Conservation (phyloP, 2,797 vertebrate species). For the Falco berigora region DNA sequence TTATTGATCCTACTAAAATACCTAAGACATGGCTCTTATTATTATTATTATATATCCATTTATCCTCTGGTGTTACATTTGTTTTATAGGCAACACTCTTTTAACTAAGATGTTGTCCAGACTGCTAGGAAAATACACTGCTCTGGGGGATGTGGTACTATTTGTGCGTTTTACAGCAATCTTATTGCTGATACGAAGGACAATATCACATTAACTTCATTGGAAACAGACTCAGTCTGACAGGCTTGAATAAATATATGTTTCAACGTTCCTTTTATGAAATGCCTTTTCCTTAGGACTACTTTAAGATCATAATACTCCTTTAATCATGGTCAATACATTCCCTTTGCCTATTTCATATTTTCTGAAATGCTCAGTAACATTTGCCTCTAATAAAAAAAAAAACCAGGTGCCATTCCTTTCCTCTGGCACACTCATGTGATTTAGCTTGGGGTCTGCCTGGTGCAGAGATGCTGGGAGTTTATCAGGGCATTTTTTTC, state of each 20-base stretch:
- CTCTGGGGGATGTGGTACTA: background rate
- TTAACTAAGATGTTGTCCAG: background rate
- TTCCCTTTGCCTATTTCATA: background rate
- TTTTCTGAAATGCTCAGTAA: background rate
- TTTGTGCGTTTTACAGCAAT: background rate
- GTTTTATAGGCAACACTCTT: background rate
- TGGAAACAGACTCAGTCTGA: background rate
- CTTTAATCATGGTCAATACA: background rate
- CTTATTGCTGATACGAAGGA: background rate
- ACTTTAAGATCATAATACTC: background rate
- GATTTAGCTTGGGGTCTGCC: background rate
- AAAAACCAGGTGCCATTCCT: background rate
- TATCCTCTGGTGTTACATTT: background rate
- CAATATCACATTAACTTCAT: background rate
- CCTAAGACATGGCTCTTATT: background rate
- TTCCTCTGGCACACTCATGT: background rate
- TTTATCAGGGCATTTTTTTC: background rate
- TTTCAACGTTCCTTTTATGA: background rate
- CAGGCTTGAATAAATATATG: background rate
- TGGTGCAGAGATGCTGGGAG: background rate
- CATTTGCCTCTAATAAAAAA: background rate
- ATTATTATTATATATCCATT: slow-evolving; percentile 11
- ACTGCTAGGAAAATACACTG: background rate
- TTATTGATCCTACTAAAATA: slow-evolving; percentile 21
- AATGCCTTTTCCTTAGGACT: background rate